Conservation (phyloP, 2,888 invertebrate species). For the Hydriomena furcata region DNA sequence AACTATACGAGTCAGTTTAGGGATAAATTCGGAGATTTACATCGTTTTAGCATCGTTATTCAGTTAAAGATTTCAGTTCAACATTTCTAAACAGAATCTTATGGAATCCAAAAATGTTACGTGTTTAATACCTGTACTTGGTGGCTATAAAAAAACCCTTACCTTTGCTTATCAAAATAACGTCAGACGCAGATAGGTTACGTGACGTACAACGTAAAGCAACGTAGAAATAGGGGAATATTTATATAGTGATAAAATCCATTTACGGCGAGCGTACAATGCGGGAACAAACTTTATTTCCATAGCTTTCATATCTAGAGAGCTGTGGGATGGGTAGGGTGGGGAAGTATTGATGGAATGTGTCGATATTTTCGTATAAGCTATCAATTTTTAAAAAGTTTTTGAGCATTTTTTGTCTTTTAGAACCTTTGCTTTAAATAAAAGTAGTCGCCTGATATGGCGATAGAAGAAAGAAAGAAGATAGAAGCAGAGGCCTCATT, state of each 20-base stretch:
- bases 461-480: no score
- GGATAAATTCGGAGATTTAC: constrained; percentile 10
- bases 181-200: constrained; percentile 38
- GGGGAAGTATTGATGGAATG: constrained; percentile 18
- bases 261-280: constrained; percentile 74
- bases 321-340: constrained; percentile 44
- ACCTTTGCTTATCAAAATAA: constrained; percentile 34
- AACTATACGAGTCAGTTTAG: constrained; percentile 12
- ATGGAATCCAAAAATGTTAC: no score
- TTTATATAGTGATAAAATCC: constrained; percentile 81
- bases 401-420: no score
- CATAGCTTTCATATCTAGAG: constrained; percentile 76
- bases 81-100: neutral
- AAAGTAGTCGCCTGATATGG: no score
- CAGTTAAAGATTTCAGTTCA: neutral
- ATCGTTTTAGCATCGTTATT: no score
- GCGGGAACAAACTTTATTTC: constrained; percentile 80
- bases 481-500: no score
- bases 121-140: no score
- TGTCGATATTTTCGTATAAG: constrained; percentile 26
- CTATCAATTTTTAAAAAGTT: no score
- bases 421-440: no score
- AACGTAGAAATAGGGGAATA: constrained; percentile 63
- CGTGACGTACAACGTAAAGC: constrained; percentile 55
- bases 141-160: constrained; percentile 15